These are phyloP conservation scores for Esox lucius DNA, from an alignment of 2,797 vertebrate species.

Conservation along the genomic window DNA sequence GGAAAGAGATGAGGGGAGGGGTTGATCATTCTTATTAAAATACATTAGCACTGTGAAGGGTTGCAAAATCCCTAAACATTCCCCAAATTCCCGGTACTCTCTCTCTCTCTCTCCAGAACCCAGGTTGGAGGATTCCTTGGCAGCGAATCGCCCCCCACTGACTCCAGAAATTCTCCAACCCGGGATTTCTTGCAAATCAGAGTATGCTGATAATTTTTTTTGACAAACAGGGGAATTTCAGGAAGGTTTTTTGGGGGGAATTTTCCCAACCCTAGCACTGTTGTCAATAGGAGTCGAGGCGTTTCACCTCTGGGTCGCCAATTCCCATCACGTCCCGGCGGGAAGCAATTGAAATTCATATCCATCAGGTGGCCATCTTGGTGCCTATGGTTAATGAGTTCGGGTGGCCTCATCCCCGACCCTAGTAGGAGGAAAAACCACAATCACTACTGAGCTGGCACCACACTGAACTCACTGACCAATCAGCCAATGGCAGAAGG, in stretches of 20 bases:
- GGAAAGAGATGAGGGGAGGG: not conserved
- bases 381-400: slow-evolving; percentile 68
- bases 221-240: not conserved
- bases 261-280: not conserved
- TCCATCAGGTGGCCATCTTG: slow-evolving; percentile 77
- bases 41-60: not conserved
- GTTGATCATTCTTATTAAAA: not conserved
- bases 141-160: not conserved
- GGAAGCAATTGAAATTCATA: slow-evolving; percentile 77
- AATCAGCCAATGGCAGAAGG: not conserved
- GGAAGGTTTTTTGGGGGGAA: not conserved
- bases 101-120: not conserved
- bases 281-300: slow-evolving; percentile 50
- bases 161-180: not conserved
- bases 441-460: slow-evolving; percentile 59
- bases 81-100: not conserved
- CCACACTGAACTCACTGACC: not conserved
- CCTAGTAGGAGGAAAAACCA: slow-evolving; percentile 72
- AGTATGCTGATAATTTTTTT: too few species aligned
- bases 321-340: slow-evolving; percentile 71
- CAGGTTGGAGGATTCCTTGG: not conserved
- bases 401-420: slow-evolving; percentile 68
- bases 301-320: slow-evolving; percentile 76
- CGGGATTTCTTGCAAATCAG: not conserved
- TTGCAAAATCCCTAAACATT: not conserved